Percentiles rank a stretch among this genome's conserved stretches.
Conservation (phyloP, 1,140 invertebrate species). For the Brachionus koreanus region DNA sequence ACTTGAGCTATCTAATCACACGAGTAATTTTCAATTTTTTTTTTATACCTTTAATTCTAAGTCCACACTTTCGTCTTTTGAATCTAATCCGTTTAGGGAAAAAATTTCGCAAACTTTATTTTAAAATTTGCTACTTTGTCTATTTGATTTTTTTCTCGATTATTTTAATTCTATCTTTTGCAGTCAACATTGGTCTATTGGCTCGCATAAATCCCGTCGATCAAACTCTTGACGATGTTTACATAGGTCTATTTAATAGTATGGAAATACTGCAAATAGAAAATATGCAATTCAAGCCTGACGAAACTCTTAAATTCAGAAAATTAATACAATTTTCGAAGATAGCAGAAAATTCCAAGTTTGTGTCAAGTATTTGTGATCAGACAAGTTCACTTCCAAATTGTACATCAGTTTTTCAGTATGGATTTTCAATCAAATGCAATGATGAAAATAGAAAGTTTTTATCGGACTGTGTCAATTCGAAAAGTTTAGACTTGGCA, state of each 20-base stretch:
- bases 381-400: neutral
- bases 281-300: neutral
- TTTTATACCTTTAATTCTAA: conserved; percentile 1
- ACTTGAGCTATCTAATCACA: neutral
- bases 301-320: neutral
- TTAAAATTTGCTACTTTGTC: neutral
- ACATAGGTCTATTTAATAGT: neutral
- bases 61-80: neutral
- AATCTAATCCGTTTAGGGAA: neutral
- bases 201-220: neutral
- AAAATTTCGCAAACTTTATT: conserved; percentile 2
- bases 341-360: neutral
- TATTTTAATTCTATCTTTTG: neutral
- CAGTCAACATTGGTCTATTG: neutral
- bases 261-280: neutral
- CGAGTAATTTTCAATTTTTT: neutral
- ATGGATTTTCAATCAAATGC: neutral
- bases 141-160: neutral
- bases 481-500: neutral
- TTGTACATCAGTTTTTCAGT: neutral
- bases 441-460: neutral
- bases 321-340: neutral
- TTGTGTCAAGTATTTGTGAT: neutral
- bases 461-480: neutral
- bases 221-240: neutral